These are phyloP conservation scores for Scopus umbretta DNA, from an alignment of 2,113 vertebrate genomes.

Conservation along the genomic window DNA sequence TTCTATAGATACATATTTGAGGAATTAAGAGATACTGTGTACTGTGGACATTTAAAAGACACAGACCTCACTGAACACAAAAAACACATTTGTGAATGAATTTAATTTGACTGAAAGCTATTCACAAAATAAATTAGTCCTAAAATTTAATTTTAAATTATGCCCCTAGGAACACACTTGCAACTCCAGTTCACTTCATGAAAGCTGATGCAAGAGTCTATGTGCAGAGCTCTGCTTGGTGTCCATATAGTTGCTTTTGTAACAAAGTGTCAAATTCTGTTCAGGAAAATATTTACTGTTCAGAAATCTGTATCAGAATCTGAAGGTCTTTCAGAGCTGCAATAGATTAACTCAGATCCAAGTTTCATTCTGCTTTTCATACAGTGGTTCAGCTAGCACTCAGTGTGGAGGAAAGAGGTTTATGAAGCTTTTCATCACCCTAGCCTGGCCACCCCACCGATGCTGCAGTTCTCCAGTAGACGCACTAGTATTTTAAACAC, in stretches of 20 bases:
- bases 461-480: neutral
- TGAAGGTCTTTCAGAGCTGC: neutral
- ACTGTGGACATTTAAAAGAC: neutral
- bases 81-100: neutral
- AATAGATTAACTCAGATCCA: neutral
- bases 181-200: neutral
- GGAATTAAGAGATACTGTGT: neutral
- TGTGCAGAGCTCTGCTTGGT: neutral
- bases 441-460: rapidly evolving
- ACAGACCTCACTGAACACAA: neutral
- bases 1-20: neutral
- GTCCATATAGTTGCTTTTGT: neutral
- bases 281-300: conserved; percentile 17
- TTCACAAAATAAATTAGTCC: neutral
- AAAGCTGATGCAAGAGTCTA: neutral
- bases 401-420: neutral
- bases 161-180: neutral
- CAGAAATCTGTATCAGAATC: neutral
- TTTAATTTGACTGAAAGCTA: neutral
- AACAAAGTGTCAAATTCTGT: neutral
- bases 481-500: neutral
- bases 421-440: neutral
- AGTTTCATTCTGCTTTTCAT: neutral
- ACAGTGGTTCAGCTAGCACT: neutral
- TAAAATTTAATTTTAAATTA: conserved; percentile 8